These are phyloP conservation scores for Drosophila atripex DNA, from an alignment of 2,888 invertebrate species.

Conservation along the genomic window DNA sequence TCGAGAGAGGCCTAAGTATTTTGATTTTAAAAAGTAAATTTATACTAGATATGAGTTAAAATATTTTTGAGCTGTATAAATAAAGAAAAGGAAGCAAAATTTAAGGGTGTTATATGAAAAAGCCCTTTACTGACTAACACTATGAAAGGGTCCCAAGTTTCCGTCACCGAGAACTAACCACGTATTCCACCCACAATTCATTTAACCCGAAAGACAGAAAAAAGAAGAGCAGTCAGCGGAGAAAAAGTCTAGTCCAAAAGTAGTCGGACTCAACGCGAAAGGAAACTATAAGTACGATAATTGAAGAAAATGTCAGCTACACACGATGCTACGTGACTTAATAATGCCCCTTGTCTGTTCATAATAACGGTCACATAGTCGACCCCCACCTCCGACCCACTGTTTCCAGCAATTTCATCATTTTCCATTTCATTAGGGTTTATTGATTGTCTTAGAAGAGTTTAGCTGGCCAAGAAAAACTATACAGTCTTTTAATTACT, in stretches of 20 bases:
- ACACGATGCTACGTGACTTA: slow-evolving; percentile 73
- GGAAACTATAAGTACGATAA: slow-evolving; percentile 75
- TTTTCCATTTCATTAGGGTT: slow-evolving; percentile 67
- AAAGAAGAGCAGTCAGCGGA: background rate
- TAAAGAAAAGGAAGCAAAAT: too few species aligned
- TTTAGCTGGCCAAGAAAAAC: slow-evolving; percentile 20
- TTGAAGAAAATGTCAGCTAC: slow-evolving; percentile 78
- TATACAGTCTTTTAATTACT: slow-evolving; percentile 54
- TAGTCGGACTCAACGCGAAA: slow-evolving; percentile 58
- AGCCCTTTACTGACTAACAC: background rate
- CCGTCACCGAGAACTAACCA: slow-evolving; percentile 29
- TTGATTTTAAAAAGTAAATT: background rate
- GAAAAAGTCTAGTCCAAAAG: slow-evolving; percentile 34
- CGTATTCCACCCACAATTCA: slow-evolving; percentile 64
- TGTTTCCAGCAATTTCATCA: slow-evolving; percentile 34
- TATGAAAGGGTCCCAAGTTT: background rate
- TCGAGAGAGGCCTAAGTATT: background rate
- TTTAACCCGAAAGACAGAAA: slow-evolving; percentile 41
- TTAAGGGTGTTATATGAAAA: too few species aligned
- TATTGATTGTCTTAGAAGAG: slow-evolving; percentile 30
- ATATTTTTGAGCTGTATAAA: background rate
- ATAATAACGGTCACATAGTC: slow-evolving; percentile 64
- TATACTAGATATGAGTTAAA: background rate
- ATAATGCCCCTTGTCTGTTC: slow-evolving; percentile 65
- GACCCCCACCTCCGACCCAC: slow-evolving; percentile 21